Conservation (phyloP, 2,797 vertebrate species). For the Pseudotriccus pelzelni region DNA sequence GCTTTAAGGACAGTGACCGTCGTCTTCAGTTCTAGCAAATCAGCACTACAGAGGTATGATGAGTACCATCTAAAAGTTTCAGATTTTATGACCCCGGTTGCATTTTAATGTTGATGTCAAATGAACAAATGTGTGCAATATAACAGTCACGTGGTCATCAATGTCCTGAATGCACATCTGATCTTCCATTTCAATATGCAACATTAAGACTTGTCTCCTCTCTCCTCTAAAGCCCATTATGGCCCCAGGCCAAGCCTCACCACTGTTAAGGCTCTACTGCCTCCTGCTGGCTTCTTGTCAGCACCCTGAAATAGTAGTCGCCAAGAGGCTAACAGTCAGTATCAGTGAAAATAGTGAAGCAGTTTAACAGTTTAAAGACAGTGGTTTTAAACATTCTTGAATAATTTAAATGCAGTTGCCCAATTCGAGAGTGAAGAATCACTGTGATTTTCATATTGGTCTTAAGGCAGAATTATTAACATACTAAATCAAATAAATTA, state of each 20-base stretch:
- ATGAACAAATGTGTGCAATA: background rate
- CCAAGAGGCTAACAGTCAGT: background rate
- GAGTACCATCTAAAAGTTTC: background rate
- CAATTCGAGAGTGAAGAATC: slow-evolving; percentile 5
- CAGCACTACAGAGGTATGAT: background rate
- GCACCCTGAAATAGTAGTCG: background rate
- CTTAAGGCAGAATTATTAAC: background rate
- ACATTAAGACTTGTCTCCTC: background rate
- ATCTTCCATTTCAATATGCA: background rate
- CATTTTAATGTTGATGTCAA: background rate
- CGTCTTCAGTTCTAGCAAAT: background rate
- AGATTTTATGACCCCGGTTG: fast-evolving
- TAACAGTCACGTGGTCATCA: background rate
- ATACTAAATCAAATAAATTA: slow-evolving; percentile 17
- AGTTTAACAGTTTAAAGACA: background rate
- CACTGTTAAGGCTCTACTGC: background rate
- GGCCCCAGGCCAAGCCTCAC: background rate
- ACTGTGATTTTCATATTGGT: background rate
- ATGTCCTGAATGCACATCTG: background rate
- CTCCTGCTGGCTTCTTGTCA: background rate
- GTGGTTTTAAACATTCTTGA: background rate
- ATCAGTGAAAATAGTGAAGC: background rate
- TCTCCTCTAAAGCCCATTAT: background rate
- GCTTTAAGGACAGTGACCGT: background rate
- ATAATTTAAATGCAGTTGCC: slow-evolving; percentile 3